Evolutionary conservation across 2,113 vertebrate genomes (phyloP).

Genomic region (Procavia capensis): DNA sequence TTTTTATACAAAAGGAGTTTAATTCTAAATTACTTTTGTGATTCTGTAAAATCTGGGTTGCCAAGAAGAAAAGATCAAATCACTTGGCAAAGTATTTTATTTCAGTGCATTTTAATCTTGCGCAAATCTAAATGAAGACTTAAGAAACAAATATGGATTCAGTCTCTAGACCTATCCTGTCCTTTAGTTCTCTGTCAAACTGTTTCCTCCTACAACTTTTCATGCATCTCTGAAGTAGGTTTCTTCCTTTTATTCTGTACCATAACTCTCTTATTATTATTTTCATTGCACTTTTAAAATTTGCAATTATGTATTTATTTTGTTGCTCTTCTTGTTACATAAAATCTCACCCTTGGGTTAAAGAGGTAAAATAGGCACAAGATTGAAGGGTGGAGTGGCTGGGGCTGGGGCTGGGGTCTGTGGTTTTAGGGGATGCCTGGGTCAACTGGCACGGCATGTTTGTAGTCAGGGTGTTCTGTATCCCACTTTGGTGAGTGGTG

Average conservation of each 20-base stretch:
- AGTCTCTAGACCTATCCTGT: neutral
- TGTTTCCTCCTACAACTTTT: neutral
- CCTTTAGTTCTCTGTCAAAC: neutral
- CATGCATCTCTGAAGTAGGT: neutral
- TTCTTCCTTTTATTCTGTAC: neutral
- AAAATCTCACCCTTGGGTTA: neutral
- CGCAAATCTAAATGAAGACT: neutral
- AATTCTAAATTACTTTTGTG: conserved; percentile 16
- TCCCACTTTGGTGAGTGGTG: too few species aligned
- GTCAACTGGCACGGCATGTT: too few species aligned
- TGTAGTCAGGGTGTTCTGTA: too few species aligned
- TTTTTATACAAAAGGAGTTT: conserved; percentile 8
- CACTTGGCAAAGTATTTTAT: neutral
- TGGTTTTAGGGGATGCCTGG: too few species aligned
- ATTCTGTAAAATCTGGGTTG: conserved; percentile 22
- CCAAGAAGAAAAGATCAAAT: neutral
- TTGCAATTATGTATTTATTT: neutral
- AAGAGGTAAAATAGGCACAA: neutral
- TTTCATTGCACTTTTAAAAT: neutral
- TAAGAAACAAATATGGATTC: neutral
- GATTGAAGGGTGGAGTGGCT: neutral
- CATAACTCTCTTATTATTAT: neutral
- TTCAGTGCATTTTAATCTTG: neutral
- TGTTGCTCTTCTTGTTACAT: conserved; percentile 19
- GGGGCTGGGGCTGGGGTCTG: too few species aligned